Conservation (phyloP, 2,113 vertebrate genomes). For the Chloropsis hardwickii region DNA sequence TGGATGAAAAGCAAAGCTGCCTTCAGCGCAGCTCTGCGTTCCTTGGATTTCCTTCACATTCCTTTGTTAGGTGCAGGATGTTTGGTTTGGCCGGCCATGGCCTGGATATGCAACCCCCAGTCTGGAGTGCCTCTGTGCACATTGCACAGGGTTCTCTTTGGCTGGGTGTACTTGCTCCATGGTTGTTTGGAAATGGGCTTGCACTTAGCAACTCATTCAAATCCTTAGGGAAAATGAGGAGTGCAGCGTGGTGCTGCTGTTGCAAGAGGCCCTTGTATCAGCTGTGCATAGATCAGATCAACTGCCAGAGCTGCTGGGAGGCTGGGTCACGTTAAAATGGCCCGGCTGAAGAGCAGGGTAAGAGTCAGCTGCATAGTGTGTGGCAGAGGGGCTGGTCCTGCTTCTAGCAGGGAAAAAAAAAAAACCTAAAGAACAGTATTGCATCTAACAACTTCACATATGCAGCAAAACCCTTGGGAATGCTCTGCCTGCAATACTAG, state of each 20-base stretch:
- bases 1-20: not conserved
- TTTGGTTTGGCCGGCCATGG: fast-evolving
- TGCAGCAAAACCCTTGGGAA: fast-evolving
- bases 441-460: not conserved
- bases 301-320: not conserved
- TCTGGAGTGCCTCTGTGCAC: not conserved
- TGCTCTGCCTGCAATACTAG: not conserved
- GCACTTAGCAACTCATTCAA: fast-evolving
- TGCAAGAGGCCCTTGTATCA: fast-evolving
- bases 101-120: fast-evolving
- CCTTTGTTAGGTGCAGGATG: not conserved
- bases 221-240: not conserved
- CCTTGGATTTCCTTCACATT: fast-evolving
- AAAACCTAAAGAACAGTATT: fast-evolving
- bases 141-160: fast-evolving
- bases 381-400: not conserved
- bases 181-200: fast-evolving
- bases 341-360: fast-evolving
- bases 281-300: fast-evolving
- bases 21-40: fast-evolving
- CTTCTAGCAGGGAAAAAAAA: not conserved
- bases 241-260: fast-evolving
- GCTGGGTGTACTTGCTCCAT: fast-evolving
- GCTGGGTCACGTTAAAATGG: fast-evolving
- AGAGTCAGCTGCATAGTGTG: fast-evolving